Conservation (phyloP, 2,797 vertebrate genomes). For the Sitta carolinensis region DNA sequence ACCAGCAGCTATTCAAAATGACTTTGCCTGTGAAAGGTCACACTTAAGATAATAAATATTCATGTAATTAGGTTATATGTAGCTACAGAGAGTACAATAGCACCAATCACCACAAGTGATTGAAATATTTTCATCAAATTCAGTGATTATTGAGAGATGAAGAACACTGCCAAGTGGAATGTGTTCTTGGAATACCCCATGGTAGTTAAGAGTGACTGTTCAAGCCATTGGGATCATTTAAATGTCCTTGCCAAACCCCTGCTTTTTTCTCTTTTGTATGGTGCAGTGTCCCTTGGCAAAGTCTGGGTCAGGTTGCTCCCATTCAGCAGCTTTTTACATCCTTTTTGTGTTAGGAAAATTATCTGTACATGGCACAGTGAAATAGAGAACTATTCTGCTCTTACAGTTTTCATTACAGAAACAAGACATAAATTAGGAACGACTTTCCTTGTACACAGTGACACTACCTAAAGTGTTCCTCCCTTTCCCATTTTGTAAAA, state of each 20-base stretch:
- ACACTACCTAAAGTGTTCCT: neutral
- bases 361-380: neutral
- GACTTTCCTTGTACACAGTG: neutral
- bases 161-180: neutral
- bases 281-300: neutral
- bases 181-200: neutral
- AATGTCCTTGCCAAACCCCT: neutral
- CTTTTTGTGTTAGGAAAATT: neutral
- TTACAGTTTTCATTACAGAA: neutral
- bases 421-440: neutral
- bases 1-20: neutral
- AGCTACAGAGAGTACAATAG: constrained; percentile 10
- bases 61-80: constrained; percentile 58
- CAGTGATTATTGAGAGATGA: neutral
- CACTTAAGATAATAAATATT: constrained; percentile 51
- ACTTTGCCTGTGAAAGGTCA: constrained; percentile 33
- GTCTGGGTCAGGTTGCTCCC: neutral
- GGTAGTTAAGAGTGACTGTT: neutral
- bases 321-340: neutral
- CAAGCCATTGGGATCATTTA: neutral
- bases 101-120: constrained; percentile 37
- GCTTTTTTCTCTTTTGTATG: neutral
- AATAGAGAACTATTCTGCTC: neutral
- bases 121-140: constrained; percentile 19
- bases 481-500: neutral